Conservation (phyloP, 2,888 invertebrate species). For the Lypha dubia region DNA sequence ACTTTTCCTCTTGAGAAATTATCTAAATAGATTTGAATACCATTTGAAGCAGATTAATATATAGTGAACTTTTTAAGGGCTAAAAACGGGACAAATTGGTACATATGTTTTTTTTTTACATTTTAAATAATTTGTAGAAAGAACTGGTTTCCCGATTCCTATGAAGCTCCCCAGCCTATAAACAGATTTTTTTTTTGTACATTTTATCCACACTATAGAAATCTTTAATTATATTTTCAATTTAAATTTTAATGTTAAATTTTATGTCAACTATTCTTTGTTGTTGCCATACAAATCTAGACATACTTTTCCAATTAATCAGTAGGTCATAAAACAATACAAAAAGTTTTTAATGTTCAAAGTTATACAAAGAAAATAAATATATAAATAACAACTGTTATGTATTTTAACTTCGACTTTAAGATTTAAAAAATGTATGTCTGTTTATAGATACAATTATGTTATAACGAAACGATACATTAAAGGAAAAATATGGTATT, state of each 20-base stretch:
- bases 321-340: constrained; percentile 20
- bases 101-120: no score
- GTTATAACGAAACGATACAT: no score
- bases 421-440: constrained; percentile 16
- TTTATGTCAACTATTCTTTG: constrained; percentile 21
- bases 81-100: no score
- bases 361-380: constrained; percentile 12
- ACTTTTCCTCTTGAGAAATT: no score
- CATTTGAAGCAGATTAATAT: no score
- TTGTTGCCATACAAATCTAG: background rate
- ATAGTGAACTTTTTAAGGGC: no score
- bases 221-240: constrained; percentile 25
- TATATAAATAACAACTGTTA: background rate
- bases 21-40: no score
- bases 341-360: no score
- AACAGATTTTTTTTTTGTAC: background rate
- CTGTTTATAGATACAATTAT: no score
- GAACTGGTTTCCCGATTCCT: no score
- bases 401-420: constrained; percentile 37
- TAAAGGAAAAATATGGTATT: no score
- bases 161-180: background rate
- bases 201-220: background rate
- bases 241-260: background rate
- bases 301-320: constrained; percentile 43
- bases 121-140: no score